Evolutionary conservation across 2,797 vertebrate genomes (phyloP), one percentile per base, ranked within the genome.

Genomic region (Betta splendens): DNA sequence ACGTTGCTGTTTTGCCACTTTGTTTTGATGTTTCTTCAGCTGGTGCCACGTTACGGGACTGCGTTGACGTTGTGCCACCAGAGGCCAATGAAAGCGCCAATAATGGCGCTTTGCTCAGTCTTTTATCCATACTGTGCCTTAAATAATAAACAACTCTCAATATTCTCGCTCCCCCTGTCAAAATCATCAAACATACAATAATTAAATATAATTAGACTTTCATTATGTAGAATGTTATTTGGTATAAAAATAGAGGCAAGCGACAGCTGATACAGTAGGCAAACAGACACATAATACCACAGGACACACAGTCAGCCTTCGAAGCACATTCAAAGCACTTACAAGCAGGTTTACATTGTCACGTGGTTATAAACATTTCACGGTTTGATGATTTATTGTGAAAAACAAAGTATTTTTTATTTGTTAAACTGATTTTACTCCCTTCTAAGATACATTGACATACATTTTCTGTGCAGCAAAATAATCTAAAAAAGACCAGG

Each of bases 21-120:
- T 1, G 23, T 20, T 38, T 21, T 25, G 10, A 9, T 13, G 15
- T 2, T 8, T 61, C 10, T 1, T 11, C 31, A 3, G 0, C 51
- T 23, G 2, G 33, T 49, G 22, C 42, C 25, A 37, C 5, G 10
- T 38, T 53, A 65, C 68, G 18, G 55, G 23, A 17, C 13, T 6
- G 43, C 51, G 69, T 63, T 71, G 57, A 79, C 62, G 38, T 1
- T 3, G 46, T 77, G 69, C 77, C 71, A 74, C 23, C 65, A 45
- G 46, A 15, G 57, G 3, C 23, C 11, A 76, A 58, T 79, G 37
- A 33, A 37, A 25, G 18, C 9, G 21, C 8, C 42, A 66, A 64
- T 18, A 32, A 35, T n/a, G 18, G 5, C 26, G 15, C 38, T 5
- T 43, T 20, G 4, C 5, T 22, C 23, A 9, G 3, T 18, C 7